These are phyloP conservation scores for Melanostoma mellinum DNA, from an alignment of 2,888 invertebrate species.

Conservation along the genomic window DNA sequence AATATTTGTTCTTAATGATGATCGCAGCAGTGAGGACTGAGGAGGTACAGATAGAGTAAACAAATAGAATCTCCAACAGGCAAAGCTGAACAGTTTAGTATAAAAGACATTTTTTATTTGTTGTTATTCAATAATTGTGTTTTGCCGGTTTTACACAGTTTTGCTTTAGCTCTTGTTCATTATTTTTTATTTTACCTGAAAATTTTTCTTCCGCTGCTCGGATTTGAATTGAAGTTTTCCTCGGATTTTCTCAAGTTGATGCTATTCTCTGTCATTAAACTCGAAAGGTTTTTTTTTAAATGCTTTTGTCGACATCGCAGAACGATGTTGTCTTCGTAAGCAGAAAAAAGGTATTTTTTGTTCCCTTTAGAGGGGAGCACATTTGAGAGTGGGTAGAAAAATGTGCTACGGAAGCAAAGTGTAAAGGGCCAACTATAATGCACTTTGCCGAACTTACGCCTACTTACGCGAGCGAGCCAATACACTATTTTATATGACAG, in stretches of 20 bases:
- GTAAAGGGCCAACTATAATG: neutral
- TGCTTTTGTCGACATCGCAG: conserved; percentile 60
- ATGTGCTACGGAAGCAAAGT: conserved; percentile 13
- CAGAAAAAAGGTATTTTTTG: conserved; percentile 50
- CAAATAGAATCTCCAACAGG: too few relatives aligned
- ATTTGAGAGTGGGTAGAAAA: conserved; percentile 27
- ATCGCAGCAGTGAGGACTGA: too few relatives aligned
- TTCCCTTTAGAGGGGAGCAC: conserved; percentile 46
- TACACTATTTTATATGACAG: too few relatives aligned
- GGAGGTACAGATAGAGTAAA: too few relatives aligned
- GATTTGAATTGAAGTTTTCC: conserved; percentile 46
- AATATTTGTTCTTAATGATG: conserved; percentile 9
- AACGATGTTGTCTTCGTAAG: conserved; percentile 67
- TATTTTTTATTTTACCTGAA: conserved; percentile 55
- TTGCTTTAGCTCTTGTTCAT: conserved; percentile 43
- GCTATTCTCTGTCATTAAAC: conserved; percentile 61
- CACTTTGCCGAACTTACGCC: too few relatives aligned
- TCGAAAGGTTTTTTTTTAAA: conserved; percentile 32
- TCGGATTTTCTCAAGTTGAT: conserved; percentile 58
- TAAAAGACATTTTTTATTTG: neutral
- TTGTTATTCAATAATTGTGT: conserved; percentile 17
- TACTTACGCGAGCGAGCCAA: too few relatives aligned
- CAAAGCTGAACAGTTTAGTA: too few relatives aligned
- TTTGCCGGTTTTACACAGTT: conserved; percentile 23
- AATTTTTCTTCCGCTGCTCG: conserved; percentile 33